Base-by-base conservation (phyloP, 2,888 invertebrate genomes). In the Cephus nigrinus region DNA sequence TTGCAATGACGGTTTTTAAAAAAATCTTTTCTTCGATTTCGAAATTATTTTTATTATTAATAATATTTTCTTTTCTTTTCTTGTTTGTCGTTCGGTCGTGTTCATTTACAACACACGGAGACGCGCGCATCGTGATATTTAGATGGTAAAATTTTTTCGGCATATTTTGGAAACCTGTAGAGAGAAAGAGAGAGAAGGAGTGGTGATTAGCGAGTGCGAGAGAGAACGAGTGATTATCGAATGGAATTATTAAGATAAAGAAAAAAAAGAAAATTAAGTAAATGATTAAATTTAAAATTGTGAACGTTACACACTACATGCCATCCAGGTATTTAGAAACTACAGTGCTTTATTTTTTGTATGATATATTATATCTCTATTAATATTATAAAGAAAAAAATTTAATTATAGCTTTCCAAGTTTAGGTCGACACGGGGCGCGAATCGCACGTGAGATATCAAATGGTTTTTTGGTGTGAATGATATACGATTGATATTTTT, bases 301-400 rank as follows among this genome's bases (percentile, higher is more conserved):
- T 78, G 79, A 78, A 75, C 40, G 68, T 76, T 72, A 76, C 83
- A 84, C 82, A 86, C 82, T 40, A 84, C 82, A 88, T 88, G 87
- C 86, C 87, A 88, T 88, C 84, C 87, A 86, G 84, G 86, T 88
- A 88, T 88, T 87, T 89, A 87, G 84, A 86, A 86, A 87, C 82
- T 85, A 87, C 86, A 86, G 83, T 83, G 87, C 86, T 89, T 90
- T 89, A 90, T 90, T 89, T 90, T 88, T 89, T 89, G 84, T 89
- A 87, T 82, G 81, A 84, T 86, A 85, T 81, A 84, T 84, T 82
- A 80, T 77, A 81, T 79, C 80, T 82, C 82, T 82, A 84, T 85
- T 84, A 55, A 80, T 85, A 83, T 80, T 81, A 75, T 77, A 71
- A 71, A 79, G 77, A 79, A 81, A 79, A 85, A 83, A 85, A 76